Base-by-base conservation (phyloP, 2,797 vertebrate species). In the Tolypeutes matacus region DNA sequence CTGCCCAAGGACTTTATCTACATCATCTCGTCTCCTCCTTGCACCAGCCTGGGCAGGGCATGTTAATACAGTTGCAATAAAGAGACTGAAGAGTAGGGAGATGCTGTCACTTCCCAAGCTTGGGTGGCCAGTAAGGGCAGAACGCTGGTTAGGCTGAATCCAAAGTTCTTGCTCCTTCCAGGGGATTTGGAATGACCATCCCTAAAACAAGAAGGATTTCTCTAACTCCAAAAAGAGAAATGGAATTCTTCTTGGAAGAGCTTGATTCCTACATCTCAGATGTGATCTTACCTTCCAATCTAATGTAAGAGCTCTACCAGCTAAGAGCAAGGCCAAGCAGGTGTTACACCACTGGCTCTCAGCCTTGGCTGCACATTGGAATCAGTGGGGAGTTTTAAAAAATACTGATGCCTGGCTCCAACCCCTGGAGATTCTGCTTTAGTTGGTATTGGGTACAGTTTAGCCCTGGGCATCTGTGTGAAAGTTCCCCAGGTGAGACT, bases 1-100 rank as follows among this genome's bases (percentile, higher is more conserved):
- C 5, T 0, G 18, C 31, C 11, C 23, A 20, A 62, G 23, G 21
- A 34, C 21, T 39, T 17, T 13, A 5, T 8, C 6, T 3, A 4
- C 1, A 5, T 20, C 29, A 11, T 21, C n/a, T 42, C 15, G 7
- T 23, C 39, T 20, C 27, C 9, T 31, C 39, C 20, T 25, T 3
- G 2, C 5, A 49, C 15, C 17, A 56, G 62, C 14, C 75, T 67
- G 21, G 42, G 23, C 13, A 23, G 31, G 23, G 11, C 7, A 3
- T 13, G 1, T 29, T 53, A 60, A 11, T n/a, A 53, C 0, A 76
- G 34, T 49, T 11, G 7, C 2, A 14, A 31, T 20, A 86, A 18
- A 51, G n/a, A 18, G 12, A 67, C 2, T 9, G 18, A 83, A 17
- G 29, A 20, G 58, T 53, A 49, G 27, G 83, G 62, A 81, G 36